A percentile compares a stretch with the other conserved stretches of the same genome.
These are phyloP conservation scores for Denticeps clupeoides DNA, from an alignment of 2,797 vertebrate species.

Conservation along the genomic window DNA sequence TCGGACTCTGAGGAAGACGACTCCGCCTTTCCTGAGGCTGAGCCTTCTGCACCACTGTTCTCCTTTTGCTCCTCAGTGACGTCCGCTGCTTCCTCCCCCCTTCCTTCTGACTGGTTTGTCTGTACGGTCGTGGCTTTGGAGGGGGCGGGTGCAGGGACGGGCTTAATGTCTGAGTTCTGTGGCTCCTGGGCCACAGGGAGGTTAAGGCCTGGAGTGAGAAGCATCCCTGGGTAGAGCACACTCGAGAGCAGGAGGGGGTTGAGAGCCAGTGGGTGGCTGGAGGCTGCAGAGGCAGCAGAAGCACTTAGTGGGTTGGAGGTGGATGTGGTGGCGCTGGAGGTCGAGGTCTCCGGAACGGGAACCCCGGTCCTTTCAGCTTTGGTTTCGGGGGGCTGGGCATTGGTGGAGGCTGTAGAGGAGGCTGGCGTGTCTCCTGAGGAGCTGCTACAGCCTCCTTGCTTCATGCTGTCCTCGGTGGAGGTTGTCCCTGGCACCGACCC, in stretches of 20 bases:
- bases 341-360: slow-evolving; percentile 39
- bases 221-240: slow-evolving; percentile 99
- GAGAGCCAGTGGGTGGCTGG: slow-evolving; percentile 73
- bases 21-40: slow-evolving; percentile 83
- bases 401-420: slow-evolving; percentile 31
- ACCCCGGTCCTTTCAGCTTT: slow-evolving; percentile 93
- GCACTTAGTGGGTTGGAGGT: slow-evolving; percentile 64
- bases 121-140: slow-evolving; percentile 56
- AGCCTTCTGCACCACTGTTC: slow-evolving; percentile 90
- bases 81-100: slow-evolving; percentile 62
- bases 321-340: slow-evolving; percentile 68
- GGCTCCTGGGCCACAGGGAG: slow-evolving; percentile 81
- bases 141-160: slow-evolving; percentile 44
- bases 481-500: slow-evolving; percentile 34
- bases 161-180: slow-evolving; percentile 74
- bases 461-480: slow-evolving; percentile 56
- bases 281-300: slow-evolving; percentile 66
- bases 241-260: slow-evolving; percentile 95
- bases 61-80: slow-evolving; percentile 79
- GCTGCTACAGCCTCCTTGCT: slow-evolving; percentile 55
- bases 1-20: slow-evolving; percentile 83
- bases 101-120: slow-evolving; percentile 44
- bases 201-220: slow-evolving; percentile 99
- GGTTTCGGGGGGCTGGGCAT: slow-evolving; percentile 59
- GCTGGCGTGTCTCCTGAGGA: slow-evolving; percentile 25